Conservation (phyloP, 2,888 invertebrate species). For the Desoria tigrina region DNA sequence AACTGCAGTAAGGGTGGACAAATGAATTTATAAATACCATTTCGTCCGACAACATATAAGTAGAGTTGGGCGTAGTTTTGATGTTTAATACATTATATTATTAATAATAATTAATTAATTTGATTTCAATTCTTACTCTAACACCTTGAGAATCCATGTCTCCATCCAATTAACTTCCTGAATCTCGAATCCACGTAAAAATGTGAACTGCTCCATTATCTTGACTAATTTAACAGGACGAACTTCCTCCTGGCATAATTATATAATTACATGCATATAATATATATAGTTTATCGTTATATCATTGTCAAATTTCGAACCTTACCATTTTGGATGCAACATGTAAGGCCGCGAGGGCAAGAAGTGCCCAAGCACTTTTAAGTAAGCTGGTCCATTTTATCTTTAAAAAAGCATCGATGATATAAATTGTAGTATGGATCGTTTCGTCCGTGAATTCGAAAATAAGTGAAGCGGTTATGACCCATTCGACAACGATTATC, state of each 20-base stretch:
- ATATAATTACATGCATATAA: background rate
- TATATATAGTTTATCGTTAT: background rate
- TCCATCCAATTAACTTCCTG: slow-evolving; percentile 22
- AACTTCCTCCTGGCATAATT: slow-evolving; percentile 24
- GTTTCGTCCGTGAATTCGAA: slow-evolving; percentile 20
- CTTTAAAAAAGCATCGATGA: slow-evolving; percentile 24
- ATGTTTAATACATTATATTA: slow-evolving; percentile 6
- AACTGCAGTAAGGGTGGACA: slow-evolving; percentile 16
- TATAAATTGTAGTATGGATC: slow-evolving; percentile 23
- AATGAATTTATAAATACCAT: background rate
- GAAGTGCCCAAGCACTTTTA: background rate
- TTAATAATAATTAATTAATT: background rate
- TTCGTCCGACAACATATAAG: background rate
- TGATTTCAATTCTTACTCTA: slow-evolving; percentile 14
- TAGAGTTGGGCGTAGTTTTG: background rate
- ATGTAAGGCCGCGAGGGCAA: slow-evolving; percentile 28
- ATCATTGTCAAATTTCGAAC: too few species aligned
- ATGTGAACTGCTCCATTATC: background rate
- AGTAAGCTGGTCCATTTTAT: background rate
- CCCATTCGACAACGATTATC: too few species aligned
- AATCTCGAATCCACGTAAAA: too few species aligned
- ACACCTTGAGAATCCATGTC: background rate
- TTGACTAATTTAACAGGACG: background rate
- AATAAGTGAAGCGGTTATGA: too few species aligned
- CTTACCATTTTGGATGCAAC: slow-evolving; percentile 36